Evolutionary conservation across 53 echinoderm and acorn worm species (phyloP), one percentile per base, ranked within the genome.

Genomic region (Astropecten irregularis): DNA sequence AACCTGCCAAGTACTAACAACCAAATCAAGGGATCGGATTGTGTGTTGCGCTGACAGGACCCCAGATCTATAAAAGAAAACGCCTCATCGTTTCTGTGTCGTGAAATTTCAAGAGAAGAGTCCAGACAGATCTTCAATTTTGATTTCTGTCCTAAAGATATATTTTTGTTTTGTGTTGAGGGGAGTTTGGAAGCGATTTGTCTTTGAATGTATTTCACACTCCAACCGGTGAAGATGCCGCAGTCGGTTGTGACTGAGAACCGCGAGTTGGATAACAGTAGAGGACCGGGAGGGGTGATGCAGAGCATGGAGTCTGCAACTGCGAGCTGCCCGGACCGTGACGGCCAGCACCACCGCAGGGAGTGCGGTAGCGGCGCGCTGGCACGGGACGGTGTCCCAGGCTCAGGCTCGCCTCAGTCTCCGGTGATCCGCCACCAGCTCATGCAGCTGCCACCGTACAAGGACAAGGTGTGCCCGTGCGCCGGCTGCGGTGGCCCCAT

Each of bases 401-500:
- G 34, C n/a, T n/a, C n/a, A 20, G 35, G 53, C 3, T 40, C 62
- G 29, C 66, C 64, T 8, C 40, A 33, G 18, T 52, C 59, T 28
- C 33, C 58, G 53, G 25, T 66, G 77, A 38, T 30, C 37, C 52
- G 30, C 29, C 58, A 73, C 63, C 52, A 84, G 57, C 19, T 13
- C n/a, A 40, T 66, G 30, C 68, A 35, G 37, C 61, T 26, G 37
- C 60, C 27, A 30, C 40, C 69, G 29, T 44, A 71, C 28, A 84
- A 82, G 2, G 77, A 86, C 66, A 74, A 84, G 60, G 58, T 57
- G 52, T 90, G 94, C 84, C 67, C 89, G 72, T 97, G 97, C 56
- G 89, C 94, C 34, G 97, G 94, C 13, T 94, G 94, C 83, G 88
- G 92, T 1, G 97, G 94, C 1, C 89, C 87, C 13, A 97, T 94